Percentiles rank a stretch among this genome's conserved stretches.
phyloP scores from a whole-genome alignment of 2,888 invertebrate genomes.

The Agrochola circellaris region DNA sequence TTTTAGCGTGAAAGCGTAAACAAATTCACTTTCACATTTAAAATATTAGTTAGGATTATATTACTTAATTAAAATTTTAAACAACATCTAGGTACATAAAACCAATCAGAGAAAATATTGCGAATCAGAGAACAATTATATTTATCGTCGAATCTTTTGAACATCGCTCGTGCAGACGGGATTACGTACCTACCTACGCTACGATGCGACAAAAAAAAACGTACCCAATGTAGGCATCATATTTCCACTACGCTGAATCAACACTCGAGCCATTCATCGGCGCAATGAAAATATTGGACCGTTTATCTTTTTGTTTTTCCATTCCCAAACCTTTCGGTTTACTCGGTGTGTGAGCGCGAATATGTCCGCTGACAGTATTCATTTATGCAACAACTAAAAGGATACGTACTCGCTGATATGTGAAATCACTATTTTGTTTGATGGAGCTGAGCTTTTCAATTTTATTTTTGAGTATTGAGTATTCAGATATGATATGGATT shows the following conservation, averaged over 20 bases:
- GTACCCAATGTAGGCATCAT: conserved; percentile 68
- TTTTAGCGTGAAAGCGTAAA: too few relatives aligned
- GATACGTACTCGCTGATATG: conserved; percentile 81
- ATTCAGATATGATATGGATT: conserved; percentile 49
- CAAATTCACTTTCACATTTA: too few relatives aligned
- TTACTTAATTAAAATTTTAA: conserved; percentile 24
- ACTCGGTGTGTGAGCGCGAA: conserved; percentile 75
- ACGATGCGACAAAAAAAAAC: conserved; percentile 66
- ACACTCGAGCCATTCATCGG: conserved; percentile 84
- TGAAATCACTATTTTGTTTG: conserved; percentile 84
- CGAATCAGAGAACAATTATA: conserved; percentile 41
- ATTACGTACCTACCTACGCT: conserved; percentile 65
- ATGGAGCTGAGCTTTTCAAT: conserved; percentile 71
- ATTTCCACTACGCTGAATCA: conserved; percentile 86
- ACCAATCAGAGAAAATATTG: conserved; percentile 24
- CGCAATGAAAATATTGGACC: conserved; percentile 87
- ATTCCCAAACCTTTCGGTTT: conserved; percentile 76
- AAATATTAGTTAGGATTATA: too few relatives aligned
- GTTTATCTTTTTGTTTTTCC: conserved; percentile 85
- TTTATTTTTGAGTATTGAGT: conserved; percentile 65
- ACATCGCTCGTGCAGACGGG: conserved; percentile 74
- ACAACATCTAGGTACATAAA: conserved; percentile 14
- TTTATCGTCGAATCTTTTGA: conserved; percentile 68
- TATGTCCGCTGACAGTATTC: conserved; percentile 83
- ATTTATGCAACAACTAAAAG: conserved; percentile 82